Percentiles rank a stretch among this genome's conserved stretches.
phyloP scores from a whole-genome alignment of 2,888 invertebrate species.

The Synergus laeviventris region DNA sequence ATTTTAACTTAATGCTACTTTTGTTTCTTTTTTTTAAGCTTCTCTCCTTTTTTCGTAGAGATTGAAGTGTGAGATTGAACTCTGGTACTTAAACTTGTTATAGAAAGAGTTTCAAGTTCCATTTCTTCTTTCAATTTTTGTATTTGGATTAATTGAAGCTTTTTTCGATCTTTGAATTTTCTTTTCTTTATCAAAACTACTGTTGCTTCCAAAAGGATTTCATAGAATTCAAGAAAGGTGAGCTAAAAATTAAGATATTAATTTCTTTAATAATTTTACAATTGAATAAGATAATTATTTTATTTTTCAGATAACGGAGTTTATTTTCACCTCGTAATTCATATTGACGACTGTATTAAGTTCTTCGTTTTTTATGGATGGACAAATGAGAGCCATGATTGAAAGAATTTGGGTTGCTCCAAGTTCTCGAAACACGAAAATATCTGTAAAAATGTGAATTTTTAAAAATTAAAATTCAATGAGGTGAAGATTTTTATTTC shows the following conservation, averaged over 20 bases:
- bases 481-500: background rate
- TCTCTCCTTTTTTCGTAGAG: background rate
- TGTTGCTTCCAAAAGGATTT: slow-evolving; percentile 75
- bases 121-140: slow-evolving; percentile 1
- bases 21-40: slow-evolving; percentile 1
- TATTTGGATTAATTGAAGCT: background rate
- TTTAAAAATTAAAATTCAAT: background rate
- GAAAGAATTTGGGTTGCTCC: slow-evolving; percentile 66
- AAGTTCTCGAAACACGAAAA: slow-evolving; percentile 61
- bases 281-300: background rate
- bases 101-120: background rate
- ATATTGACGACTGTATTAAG: slow-evolving; percentile 75
- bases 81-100: background rate
- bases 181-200: background rate
- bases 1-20: background rate
- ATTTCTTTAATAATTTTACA: background rate
- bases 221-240: slow-evolving; percentile 81
- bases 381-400: slow-evolving; percentile 76
- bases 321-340: slow-evolving; percentile 72
- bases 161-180: background rate
- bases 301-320: background rate
- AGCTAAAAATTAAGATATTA: slow-evolving; percentile 64
- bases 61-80: background rate
- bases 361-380: slow-evolving; percentile 72
- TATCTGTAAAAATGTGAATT: background rate